Evolutionary conservation across 2,888 invertebrate genomes (phyloP).

Genomic region (Agelastica alni): DNA sequence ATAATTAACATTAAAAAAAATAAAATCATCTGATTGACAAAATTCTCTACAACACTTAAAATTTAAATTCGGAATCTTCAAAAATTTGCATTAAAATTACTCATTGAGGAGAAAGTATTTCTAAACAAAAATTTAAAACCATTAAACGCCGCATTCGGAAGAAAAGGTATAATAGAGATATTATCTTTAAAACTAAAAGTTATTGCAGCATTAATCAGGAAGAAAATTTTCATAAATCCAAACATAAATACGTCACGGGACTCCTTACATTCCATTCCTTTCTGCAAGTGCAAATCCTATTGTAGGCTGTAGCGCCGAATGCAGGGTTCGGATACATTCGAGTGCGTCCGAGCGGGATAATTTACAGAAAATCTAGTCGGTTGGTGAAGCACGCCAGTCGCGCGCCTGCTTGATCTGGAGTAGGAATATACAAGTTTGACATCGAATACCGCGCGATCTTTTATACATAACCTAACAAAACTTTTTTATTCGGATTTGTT

Average conservation of each 20-base stretch:
- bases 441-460: too few species aligned
- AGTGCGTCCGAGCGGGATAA: constrained; percentile 28
- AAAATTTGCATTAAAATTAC: too few species aligned
- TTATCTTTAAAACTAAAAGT: too few species aligned
- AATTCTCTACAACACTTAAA: too few species aligned
- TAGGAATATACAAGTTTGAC: constrained; percentile 11
- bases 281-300: constrained; percentile 25
- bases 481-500: constrained; percentile 10
- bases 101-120: too few species aligned
- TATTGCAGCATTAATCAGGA: too few species aligned
- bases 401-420: constrained; percentile 20
- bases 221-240: neutral
- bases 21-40: too few species aligned
- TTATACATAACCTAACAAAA: constrained; percentile 12
- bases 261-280: constrained; percentile 1
- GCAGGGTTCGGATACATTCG: constrained; percentile 22
- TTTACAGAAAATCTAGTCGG: constrained; percentile 29
- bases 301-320: constrained; percentile 24
- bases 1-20: too few species aligned
- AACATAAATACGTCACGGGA: neutral
- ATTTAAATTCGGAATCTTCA: too few species aligned
- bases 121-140: too few species aligned
- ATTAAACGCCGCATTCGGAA: too few species aligned
- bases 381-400: constrained; percentile 25
- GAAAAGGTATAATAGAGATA: too few species aligned